Base-by-base conservation (phyloP, 2,888 invertebrate genomes). In the Odontomyia ornata region DNA sequence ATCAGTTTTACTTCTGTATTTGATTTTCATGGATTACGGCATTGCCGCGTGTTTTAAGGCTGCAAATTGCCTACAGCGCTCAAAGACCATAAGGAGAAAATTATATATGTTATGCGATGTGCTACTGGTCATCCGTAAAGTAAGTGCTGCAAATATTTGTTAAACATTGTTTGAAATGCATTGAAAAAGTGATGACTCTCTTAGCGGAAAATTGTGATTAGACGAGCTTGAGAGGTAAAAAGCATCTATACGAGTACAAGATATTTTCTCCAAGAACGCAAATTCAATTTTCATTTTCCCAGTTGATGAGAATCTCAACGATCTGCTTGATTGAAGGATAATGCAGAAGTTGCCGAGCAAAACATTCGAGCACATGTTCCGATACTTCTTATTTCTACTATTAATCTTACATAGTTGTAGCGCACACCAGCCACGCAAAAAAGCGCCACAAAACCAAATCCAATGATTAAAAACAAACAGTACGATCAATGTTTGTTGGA, bases 381-480 rank as follows among this genome's bases (percentile, higher is more conserved):
- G 52, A 52, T 52, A 52, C 52, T 52, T 52, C 18, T 52, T 13
- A 52, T 52, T 52, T 15, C 52, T 52, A 52, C 52, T 52, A 36
- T 52, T 52, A 2, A 52, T 52, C 18, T 18, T 15, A 52, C 52
- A 52, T 52, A 52, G 52, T 52, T 52, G 36, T 18, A 15, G 18
- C 15, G 52, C 7, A 52, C 52, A 52, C 4, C 4, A 36, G 36
- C 36, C 15, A 52, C 15, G 13, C 52, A 52, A 52, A 52, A 43
- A 13, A 52, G 15, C 52, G n/a, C 15, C 52, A n/a, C 52, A 4
- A 52, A 52, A 18, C 52, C 52, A 69, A 69, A 21, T 1, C 69
- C 7, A 69, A 46, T 69, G 47, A 69, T 69, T 69, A 69, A 69
- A 69, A 69, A 46, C 69, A 69, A 69, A 47, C 46, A 69, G 21